A percentile compares a stretch with the other conserved stretches of the same genome.
These are phyloP conservation scores for Sycon ciliatum DNA, from an alignment of 37 sponge, comb jelly and placozoan species.

Conservation along the genomic window DNA sequence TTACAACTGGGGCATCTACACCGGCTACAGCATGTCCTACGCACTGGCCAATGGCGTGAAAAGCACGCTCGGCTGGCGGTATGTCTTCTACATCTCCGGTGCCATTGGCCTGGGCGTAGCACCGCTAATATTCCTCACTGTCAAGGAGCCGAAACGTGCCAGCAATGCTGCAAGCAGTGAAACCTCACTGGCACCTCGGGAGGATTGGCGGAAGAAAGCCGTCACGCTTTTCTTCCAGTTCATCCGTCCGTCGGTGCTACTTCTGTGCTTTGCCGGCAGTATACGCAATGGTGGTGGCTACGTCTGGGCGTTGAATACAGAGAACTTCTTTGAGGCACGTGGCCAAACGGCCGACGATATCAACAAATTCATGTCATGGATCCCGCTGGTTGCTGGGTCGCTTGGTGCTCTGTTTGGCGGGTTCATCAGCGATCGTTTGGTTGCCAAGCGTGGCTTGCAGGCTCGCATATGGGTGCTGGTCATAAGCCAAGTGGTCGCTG, in stretches of 20 bases:
- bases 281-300: conserved; percentile 55
- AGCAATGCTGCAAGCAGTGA: neutral
- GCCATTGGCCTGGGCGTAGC: conserved; percentile 10
- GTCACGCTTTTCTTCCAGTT: neutral
- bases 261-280: conserved; percentile 60
- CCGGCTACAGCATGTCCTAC: conserved; percentile 63
- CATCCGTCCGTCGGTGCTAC: conserved; percentile 32
- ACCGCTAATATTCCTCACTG: conserved; percentile 32
- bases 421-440: conserved; percentile 47
- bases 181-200: no score
- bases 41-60: conserved; percentile 43
- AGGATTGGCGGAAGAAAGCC: neutral
- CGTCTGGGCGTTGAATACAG: conserved; percentile 70
- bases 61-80: conserved; percentile 47
- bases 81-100: conserved; percentile 64
- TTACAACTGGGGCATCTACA: conserved; percentile 64
- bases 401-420: conserved; percentile 65
- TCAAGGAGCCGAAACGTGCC: conserved; percentile 49
- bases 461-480: conserved; percentile 59
- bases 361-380: conserved; percentile 52
- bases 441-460: conserved; percentile 11
- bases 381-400: conserved; percentile 65
- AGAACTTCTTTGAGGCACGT: conserved; percentile 38
- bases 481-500: conserved; percentile 51
- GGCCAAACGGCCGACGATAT: neutral